Evolutionary conservation across 1,140 invertebrate species (phyloP), one percentile per base, ranked within the genome.

Genomic region (Littorina saxatilis): DNA sequence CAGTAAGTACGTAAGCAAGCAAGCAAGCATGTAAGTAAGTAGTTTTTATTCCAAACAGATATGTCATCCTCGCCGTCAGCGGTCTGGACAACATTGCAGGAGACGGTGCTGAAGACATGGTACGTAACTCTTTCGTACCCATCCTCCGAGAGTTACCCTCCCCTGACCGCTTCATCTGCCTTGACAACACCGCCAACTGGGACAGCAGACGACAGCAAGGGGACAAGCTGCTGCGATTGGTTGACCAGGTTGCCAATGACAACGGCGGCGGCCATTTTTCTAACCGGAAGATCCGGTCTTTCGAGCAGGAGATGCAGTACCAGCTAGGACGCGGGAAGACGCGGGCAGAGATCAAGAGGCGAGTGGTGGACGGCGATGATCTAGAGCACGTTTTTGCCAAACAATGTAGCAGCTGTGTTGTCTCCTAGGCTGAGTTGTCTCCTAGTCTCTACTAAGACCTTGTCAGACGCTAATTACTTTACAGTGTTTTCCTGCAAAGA

Each of bases 1-100:
- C 43, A 47, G 43, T 47, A 47, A 47, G 17, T 47, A 5, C 17
- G 43, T 47, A 5, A 47, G 43, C 43, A 5, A 47, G 43, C n/a
- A 5, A 47, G 43, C 43, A 9, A n/a, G 43, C 17, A 9, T 47
- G 43, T 47, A 5, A 47, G 43, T 47, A 47, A 47, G 17, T 47
- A 5, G 5, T 5, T 47, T 17, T 17, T 9, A 17, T 17, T 47
- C 5, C 17, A 17, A 4, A 13, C 35, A 68, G 63, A 20, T 68
- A 68, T 35, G 35, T 68, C 32, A 68, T 68, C 63, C 63, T 68
- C 32, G 63, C 39, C 63, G 37, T 68, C 63, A 68, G 63, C 37
- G 63, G 63, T 2, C 63, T 37, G 63, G 63, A 68, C 63, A 68
- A 68, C 63, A 17, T 47, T 17, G 23, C 32, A 32, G 35, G 29